Evolutionary conservation across 2,113 vertebrate species (phyloP), one percentile per base, ranked within the genome.

Genomic region (Forbesichthys papilliferus): DNA sequence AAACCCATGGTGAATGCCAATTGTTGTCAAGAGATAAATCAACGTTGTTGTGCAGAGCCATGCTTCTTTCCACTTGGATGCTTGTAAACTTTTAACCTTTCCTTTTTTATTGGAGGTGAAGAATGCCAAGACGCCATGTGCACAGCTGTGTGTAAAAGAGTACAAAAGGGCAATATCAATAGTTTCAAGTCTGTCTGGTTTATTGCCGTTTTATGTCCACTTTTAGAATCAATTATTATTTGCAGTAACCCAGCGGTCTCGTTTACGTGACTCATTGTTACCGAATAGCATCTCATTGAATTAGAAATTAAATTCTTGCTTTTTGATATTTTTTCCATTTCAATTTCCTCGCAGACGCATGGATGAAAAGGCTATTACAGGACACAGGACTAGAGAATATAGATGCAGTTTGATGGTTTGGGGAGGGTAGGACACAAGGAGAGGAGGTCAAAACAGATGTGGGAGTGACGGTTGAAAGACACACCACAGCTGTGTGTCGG

Each of bases 41-140:
- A 11, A 64, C 27, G 53, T 66, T 56, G 54, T 70, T 70, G 48
- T 60, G 42, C 53, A 46, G 55, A 77, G 69, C 66, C 71, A 67
- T 18, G 51, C 16, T 77, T 75, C 14, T 16, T 84, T 89, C 77
- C 9, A 68, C 79, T 53, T 80, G 74, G 77, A 77, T 69, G 71
- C 74, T 73, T 68, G 61, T 88, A 87, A 90, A 88, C 82, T 77
- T 84, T 90, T 81, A 89, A 86, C 86, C 80, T 81, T 76, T 81
- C 62, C 56, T 76, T 78, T 78, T 68, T 87, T 73, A 85, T 83
- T 56, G 67, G 59, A 46, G 81, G 73, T 66, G 71, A 84, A 70
- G 81, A 82, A 86, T 79, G 74, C 71, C 61, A 76, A 73, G 78
- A 89, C 87, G 86, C 74, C 6, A 5, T 80, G 76, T 83, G 74